Evolutionary conservation across 2,113 vertebrate genomes (phyloP), one percentile per base, ranked within the genome.

Genomic region (Cochlearius cochlearius): DNA sequence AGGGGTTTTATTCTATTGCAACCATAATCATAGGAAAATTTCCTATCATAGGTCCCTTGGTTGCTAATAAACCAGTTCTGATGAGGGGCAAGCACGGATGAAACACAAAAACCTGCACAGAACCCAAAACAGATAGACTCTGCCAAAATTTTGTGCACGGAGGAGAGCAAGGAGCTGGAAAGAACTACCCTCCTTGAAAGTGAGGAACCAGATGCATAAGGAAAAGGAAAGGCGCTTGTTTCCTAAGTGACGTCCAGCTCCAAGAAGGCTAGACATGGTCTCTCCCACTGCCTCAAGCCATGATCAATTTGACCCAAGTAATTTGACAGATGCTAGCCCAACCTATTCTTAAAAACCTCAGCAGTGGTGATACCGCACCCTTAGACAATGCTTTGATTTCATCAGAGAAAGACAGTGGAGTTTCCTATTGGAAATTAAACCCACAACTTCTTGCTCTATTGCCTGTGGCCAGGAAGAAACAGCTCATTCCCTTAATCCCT

Each of bases 351-450:
- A 74, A 67, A 94, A 92, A 55, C 38, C 73, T 74, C 80, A 81
- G 67, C 50, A 23, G 27, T 38, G 59, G 60, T 38, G 66, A 83
- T 88, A 64, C 86, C 91, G 83, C 91, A 92, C 79, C 80, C 79
- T 86, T 47, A 86, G 41, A 49, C 41, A 45, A 56, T 60, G 59
- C n/a, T 92, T 77, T 84, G 68, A 59, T 89, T 77, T 67, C 87
- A 80, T 60, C 58, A 69, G 55, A 86, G 72, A 91, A 67, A 38
- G 32, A 36, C 86, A 43, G 36, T 56, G 41, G 47, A 56, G 66
- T 88, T 94, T 90, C 58, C 86, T 64, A 20, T 3, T 79, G 86
- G 78, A 79, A 93, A 93, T 83, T 79, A 92, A 94, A 83, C 71
- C 49, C 75, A 72, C 53, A 53, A 29, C n/a, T 72, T 67, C 66